Base-by-base conservation (phyloP, 1,140 invertebrate genomes). In the Calephelis nemesis region DNA sequence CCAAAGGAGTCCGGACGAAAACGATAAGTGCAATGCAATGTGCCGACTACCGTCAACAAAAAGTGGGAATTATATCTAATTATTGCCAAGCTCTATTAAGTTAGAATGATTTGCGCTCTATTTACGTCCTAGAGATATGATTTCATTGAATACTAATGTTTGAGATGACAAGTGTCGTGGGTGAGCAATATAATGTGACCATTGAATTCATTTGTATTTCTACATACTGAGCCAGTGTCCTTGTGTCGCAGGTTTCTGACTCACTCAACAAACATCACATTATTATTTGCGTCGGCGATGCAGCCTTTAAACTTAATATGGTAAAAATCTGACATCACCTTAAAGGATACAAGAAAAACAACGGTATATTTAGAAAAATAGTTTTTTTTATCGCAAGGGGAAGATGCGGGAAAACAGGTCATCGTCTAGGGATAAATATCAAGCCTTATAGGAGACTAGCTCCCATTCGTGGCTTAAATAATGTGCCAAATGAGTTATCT, bases 171-270 rank as follows among this genome's bases (percentile, higher is more conserved):
- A 67, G 67, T 72, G 68, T 80, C 70, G 81, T 83, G 76, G 74
- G 76, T 74, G 75, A 79, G 65, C 72, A 69, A 78, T 78, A 65
- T 77, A 83, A 69, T 70, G 71, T 77, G 19, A 74, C 77, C 79
- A 87, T 83, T 77, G 74, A 84, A 85, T 87, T 85, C 77, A 83
- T 76, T 88, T 77, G 81, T 83, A 81, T 77, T 75, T 74, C 68
- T 78, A 76, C 65, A 73, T 76, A 77, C 76, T 83, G 78, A 87
- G 81, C 83, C 79, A 80, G 75, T 75, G 86, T 87, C 88, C 88
- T 91, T 91, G 87, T 76, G 79, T 82, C 77, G 74, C 71, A 72
- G 71, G 69, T 75, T 68, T 77, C 83, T 91, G 88, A 91, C 86
- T 91, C 88, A 91, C 76, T 82, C 69, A 80, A 81, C 81, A 85